These are phyloP conservation scores for Onthophagus taurus DNA, from an alignment of 1,140 invertebrate genomes.

Conservation along the genomic window DNA sequence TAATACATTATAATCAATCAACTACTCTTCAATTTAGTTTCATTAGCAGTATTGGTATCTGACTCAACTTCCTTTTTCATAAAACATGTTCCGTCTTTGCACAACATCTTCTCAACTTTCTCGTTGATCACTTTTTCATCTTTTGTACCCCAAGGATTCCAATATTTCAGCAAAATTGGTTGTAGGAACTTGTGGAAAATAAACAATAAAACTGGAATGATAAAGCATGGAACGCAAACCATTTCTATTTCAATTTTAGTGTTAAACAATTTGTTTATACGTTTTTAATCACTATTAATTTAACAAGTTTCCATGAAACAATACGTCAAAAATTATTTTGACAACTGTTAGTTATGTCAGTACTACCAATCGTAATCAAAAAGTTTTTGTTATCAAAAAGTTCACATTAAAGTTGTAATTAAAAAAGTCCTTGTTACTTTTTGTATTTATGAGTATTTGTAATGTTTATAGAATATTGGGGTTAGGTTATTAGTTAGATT, in stretches of 20 bases:
- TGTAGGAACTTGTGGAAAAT: slow-evolving; percentile 70
- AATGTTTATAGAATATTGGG: too few relatives aligned
- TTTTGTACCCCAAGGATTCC: slow-evolving; percentile 58
- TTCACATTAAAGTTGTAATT: too few relatives aligned
- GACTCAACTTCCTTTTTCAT: not conserved
- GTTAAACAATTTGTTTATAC: too few relatives aligned
- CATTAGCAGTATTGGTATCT: not conserved
- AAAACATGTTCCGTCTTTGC: slow-evolving; percentile 10
- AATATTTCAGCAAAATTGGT: slow-evolving; percentile 59
- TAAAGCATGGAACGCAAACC: slow-evolving; percentile 63
- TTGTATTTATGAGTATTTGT: too few relatives aligned
- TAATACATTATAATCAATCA: too few relatives aligned
- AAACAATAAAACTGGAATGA: slow-evolving; percentile 62
- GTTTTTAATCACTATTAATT: not conserved
- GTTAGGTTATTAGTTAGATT: too few relatives aligned
- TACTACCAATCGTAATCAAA: too few relatives aligned
- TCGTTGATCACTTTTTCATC: slow-evolving; percentile 5
- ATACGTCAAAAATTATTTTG: too few relatives aligned
- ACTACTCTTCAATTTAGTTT: too few relatives aligned
- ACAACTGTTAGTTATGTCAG: too few relatives aligned
- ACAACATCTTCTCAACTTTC: slow-evolving; percentile 10
- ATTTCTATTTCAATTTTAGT: not conserved
- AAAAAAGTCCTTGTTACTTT: too few relatives aligned
- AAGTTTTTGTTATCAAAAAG: too few relatives aligned
- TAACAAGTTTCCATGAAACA: not conserved